A percentile compares a stretch with the other conserved stretches of the same genome.
These are phyloP conservation scores for Aldabrachelys gigantea DNA, from an alignment of 2,113 vertebrate species.

Conservation along the genomic window DNA sequence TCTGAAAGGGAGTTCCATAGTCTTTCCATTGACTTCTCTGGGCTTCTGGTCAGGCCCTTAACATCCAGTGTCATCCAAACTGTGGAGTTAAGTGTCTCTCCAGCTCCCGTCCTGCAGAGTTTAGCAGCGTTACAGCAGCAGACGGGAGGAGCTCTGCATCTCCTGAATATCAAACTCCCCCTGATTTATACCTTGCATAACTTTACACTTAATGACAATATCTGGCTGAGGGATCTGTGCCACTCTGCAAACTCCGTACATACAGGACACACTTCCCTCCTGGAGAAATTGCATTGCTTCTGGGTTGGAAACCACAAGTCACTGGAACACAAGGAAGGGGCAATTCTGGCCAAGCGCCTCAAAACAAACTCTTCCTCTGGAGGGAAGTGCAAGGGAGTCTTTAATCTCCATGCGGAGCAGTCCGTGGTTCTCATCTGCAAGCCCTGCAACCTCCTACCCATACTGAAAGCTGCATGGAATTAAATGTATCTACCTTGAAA, in stretches of 20 bases:
- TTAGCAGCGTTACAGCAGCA: neutral
- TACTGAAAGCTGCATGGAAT: neutral
- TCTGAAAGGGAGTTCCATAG: neutral
- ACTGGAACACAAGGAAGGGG: neutral
- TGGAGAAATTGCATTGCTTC: neutral
- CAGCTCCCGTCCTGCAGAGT: neutral
- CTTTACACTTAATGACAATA: neutral
- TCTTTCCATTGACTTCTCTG: neutral
- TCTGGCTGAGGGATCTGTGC: neutral
- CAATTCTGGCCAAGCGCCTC: neutral
- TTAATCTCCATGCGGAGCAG: no score
- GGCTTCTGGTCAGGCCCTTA: neutral
- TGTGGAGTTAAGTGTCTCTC: neutral
- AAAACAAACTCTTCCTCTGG: neutral
- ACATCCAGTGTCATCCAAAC: neutral
- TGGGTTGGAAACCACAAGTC: neutral
- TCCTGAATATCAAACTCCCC: fast-evolving
- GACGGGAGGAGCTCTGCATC: fast-evolving
- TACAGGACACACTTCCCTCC: neutral
- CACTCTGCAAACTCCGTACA: neutral
- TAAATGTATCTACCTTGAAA: no score
- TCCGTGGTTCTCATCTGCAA: neutral
- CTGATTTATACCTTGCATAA: neutral
- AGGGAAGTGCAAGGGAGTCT: neutral
- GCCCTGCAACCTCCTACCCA: neutral